Percentiles rank a stretch among this genome's conserved stretches.
These are phyloP conservation scores for Lacerta viridis DNA, from an alignment of 2,797 vertebrate species.

Conservation along the genomic window DNA sequence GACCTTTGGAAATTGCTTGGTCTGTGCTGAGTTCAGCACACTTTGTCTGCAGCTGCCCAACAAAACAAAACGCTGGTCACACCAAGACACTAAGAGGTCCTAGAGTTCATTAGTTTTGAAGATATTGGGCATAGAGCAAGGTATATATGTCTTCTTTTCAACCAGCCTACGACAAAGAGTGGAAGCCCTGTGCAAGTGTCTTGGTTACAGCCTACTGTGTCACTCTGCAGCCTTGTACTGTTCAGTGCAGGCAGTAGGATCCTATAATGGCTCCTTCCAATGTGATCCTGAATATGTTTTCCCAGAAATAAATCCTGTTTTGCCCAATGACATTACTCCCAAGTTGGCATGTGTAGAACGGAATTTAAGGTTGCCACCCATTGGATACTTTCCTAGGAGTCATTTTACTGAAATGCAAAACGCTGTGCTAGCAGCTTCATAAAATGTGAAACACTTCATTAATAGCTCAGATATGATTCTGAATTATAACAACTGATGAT, in stretches of 20 bases:
- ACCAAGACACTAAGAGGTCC: rapidly evolving
- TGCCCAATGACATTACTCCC: neutral
- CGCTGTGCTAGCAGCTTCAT: neutral
- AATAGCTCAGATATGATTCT: neutral
- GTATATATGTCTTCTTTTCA: slow-evolving; percentile 1
- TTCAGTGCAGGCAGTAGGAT: neutral
- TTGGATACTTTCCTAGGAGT: neutral
- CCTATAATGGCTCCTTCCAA: too few species aligned
- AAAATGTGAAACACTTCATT: neutral
- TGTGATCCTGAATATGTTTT: neutral
- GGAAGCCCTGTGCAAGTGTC: neutral
- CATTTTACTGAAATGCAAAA: neutral
- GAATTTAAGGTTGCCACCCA: too few species aligned
- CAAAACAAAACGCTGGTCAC: neutral
- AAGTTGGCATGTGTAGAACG: neutral
- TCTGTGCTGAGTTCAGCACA: neutral
- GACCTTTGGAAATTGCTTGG: slow-evolving; percentile 1
- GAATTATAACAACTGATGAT: slow-evolving; percentile 8
- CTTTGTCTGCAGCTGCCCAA: neutral
- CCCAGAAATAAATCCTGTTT: neutral
- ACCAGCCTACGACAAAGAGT: neutral
- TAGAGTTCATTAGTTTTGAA: slow-evolving; percentile 18
- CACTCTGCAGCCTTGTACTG: neutral
- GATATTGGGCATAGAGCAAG: neutral
- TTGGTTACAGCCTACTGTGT: neutral